Percentiles rank a stretch among this genome's conserved stretches.
phyloP scores from a whole-genome alignment of 2,888 invertebrate genomes.

The Hydrotaea diabolus region DNA sequence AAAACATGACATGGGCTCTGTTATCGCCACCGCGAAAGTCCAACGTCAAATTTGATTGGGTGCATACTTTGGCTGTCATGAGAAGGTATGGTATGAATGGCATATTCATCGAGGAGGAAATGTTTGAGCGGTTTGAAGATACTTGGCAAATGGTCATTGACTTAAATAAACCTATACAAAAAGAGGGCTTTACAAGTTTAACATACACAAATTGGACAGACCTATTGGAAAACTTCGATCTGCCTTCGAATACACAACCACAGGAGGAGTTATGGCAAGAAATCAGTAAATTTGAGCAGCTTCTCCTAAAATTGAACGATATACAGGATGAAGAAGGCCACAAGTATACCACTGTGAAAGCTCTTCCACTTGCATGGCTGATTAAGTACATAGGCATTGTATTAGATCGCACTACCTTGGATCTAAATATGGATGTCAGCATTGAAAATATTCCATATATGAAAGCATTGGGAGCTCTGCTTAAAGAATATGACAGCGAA shows the following conservation, averaged over 20 bases:
- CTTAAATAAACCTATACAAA: not conserved
- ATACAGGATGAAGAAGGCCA: conserved; percentile 54
- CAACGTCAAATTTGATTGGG: not conserved
- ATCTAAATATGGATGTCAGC: conserved; percentile 50
- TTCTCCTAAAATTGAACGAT: conserved; percentile 48
- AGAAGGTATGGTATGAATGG: not conserved
- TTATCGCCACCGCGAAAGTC: not conserved
- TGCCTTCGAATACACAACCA: not conserved
- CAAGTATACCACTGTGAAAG: conserved; percentile 38
- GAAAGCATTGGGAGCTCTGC: conserved; percentile 51
- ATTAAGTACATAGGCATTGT: conserved; percentile 64
- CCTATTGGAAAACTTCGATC: conserved; percentile 41
- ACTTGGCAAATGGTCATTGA: not conserved
- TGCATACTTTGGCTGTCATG: not conserved
- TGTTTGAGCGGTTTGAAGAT: not conserved
- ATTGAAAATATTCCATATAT: conserved; percentile 66
- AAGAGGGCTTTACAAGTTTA: conserved; percentile 58
- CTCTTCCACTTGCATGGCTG: conserved; percentile 63
- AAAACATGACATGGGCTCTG: not conserved
- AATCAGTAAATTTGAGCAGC: conserved; percentile 59
- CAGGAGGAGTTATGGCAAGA: conserved; percentile 51
- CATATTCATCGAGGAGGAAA: not conserved
- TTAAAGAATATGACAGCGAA: conserved; percentile 54
- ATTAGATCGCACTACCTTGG: conserved; percentile 41
- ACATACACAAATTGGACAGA: conserved; percentile 24